These are phyloP conservation scores for Albula glossodonta DNA, from an alignment of 2,113 vertebrate genomes.

Conservation along the genomic window DNA sequence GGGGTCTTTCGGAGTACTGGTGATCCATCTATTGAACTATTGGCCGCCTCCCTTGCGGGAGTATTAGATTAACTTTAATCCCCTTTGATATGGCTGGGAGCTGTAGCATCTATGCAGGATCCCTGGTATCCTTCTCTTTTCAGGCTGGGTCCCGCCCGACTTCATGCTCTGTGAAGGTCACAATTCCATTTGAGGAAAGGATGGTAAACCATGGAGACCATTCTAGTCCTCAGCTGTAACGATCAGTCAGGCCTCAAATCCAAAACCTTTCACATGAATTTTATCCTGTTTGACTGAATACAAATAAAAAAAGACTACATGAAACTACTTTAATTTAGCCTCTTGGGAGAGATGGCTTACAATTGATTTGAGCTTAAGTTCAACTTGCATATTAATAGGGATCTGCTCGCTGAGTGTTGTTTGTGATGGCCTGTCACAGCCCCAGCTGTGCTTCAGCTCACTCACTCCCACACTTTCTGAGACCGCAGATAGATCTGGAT, in stretches of 20 bases:
- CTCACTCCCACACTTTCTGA: not conserved
- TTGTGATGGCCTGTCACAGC: not conserved
- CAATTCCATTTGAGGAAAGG: not conserved
- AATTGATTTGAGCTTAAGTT: conserved; percentile 44
- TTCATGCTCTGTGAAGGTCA: not conserved
- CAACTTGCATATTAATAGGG: conserved; percentile 52
- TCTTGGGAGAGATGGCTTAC: conserved; percentile 38
- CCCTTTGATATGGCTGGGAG: not conserved
- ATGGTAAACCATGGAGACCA: conserved; percentile 9
- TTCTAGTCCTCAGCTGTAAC: not conserved
- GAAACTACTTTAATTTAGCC: conserved; percentile 52
- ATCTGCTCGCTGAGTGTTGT: conserved; percentile 32
- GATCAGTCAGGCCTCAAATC: not conserved
- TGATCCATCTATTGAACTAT: not conserved
- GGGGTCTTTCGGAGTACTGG: not conserved
- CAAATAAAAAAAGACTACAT: conserved; percentile 14
- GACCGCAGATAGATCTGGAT: not conserved
- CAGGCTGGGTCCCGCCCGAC: not conserved
- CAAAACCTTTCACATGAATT: not conserved
- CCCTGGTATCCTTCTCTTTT: not conserved
- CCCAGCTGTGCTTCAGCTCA: not conserved
- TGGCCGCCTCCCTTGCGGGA: not conserved
- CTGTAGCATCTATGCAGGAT: not conserved
- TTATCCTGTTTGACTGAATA: conserved; percentile 18
- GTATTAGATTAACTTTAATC: conserved; percentile 1